Evolutionary conservation across 2,113 vertebrate species (phyloP).

Genomic region (Tupaia tana): DNA sequence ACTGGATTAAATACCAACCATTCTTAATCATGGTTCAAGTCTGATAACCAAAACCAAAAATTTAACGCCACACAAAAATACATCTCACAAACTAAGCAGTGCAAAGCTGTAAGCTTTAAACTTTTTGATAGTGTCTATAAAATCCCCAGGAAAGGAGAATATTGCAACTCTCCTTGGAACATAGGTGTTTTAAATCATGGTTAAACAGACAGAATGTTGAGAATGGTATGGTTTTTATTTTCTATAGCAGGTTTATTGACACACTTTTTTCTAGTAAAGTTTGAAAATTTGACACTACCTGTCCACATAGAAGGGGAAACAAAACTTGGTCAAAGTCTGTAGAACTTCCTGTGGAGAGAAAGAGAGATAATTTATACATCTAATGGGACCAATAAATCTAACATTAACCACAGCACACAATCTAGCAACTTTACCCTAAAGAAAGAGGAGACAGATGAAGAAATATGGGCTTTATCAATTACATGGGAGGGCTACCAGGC

Average conservation of each 20-base stretch:
- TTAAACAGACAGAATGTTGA: slow-evolving; percentile 90
- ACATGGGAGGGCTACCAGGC: slow-evolving; percentile 87
- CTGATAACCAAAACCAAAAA: slow-evolving; percentile 60
- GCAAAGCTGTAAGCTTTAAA: slow-evolving; percentile 83
- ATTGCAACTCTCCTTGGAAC: slow-evolving; percentile 83
- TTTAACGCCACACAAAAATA: slow-evolving; percentile 52
- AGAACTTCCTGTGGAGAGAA: slow-evolving; percentile 93
- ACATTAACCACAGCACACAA: slow-evolving; percentile 92
- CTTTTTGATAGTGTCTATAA: slow-evolving; percentile 84
- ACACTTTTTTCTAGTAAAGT: slow-evolving; percentile 86
- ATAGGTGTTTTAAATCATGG: slow-evolving; percentile 90
- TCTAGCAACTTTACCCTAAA: slow-evolving; percentile 89
- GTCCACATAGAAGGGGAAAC: slow-evolving; percentile 97
- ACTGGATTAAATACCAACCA: slow-evolving; percentile 61
- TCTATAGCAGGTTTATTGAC: slow-evolving; percentile 87
- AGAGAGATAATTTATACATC: slow-evolving; percentile 95
- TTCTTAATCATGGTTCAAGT: slow-evolving; percentile 74
- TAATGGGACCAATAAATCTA: slow-evolving; percentile 95
- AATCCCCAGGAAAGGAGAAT: slow-evolving; percentile 85
- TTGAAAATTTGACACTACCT: slow-evolving; percentile 92
- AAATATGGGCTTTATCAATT: slow-evolving; percentile 92
- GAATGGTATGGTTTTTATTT: slow-evolving; percentile 86
- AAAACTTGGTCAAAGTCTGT: slow-evolving; percentile 96
- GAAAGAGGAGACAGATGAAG: slow-evolving; percentile 94
- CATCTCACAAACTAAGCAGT: slow-evolving; percentile 58